These are phyloP conservation scores for Cisticola juncidis DNA, from an alignment of 2,113 vertebrate species.

Conservation along the genomic window DNA sequence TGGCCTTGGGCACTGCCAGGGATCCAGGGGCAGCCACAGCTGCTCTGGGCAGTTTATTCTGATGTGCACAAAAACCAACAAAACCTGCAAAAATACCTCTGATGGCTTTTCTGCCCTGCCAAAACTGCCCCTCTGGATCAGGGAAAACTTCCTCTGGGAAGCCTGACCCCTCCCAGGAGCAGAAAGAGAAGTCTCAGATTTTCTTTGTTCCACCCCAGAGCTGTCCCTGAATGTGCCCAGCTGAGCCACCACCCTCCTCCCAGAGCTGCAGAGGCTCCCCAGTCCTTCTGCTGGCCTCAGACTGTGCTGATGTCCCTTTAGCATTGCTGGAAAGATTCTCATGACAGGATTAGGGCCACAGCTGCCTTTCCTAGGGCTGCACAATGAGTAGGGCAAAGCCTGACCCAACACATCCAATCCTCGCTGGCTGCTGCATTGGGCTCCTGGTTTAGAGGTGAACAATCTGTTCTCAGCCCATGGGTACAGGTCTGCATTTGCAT, in stretches of 20 bases:
- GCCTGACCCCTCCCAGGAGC: not conserved
- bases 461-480: not conserved
- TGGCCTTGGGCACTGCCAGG: not conserved
- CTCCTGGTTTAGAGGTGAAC: not conserved
- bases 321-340: not conserved
- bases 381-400: accelerated
- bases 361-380: not conserved
- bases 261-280: not conserved
- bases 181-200: not conserved
- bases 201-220: not conserved
- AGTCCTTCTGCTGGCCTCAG: not conserved
- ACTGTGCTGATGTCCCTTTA: accelerated
- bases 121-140: not conserved
- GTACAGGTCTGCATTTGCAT: not conserved
- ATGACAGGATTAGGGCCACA: not conserved
- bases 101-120: not conserved
- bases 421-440: not conserved
- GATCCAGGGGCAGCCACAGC: not conserved
- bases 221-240: not conserved
- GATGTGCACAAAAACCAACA: not conserved
- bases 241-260: not conserved
- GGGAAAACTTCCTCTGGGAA: not conserved
- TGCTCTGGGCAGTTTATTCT: not conserved
- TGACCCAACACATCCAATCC: not conserved
- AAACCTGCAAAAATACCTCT: not conserved